A percentile compares a stretch with the other conserved stretches of the same genome.
Evolutionary conservation across 1,140 invertebrate genomes (phyloP).

Genomic region (Phymorhynchus buccinoides): DNA sequence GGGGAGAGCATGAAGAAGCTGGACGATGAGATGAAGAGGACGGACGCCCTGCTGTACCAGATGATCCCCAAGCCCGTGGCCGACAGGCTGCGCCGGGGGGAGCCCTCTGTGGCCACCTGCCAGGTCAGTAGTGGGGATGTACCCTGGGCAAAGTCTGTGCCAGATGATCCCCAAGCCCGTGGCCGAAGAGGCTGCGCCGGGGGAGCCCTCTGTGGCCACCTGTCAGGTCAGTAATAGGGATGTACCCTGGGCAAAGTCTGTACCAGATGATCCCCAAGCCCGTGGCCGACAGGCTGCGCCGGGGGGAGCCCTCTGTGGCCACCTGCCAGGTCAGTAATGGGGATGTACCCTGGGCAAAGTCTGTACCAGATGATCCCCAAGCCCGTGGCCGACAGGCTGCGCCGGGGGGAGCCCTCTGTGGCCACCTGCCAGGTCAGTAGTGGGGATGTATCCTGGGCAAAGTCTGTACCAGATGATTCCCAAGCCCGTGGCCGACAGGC

Average conservation of each 20-base stretch:
- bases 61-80: conserved; percentile 97
- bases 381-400: conserved; percentile 88
- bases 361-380: conserved; percentile 99
- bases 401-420: conserved; percentile 93
- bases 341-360: no score
- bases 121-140: conserved; percentile 80
- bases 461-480: conserved; percentile 99
- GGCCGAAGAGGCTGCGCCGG: conserved; percentile 95
- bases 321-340: conserved; percentile 87
- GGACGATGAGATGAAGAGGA: conserved; percentile 95
- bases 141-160: no score
- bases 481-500: conserved; percentile 90
- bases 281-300: conserved; percentile 91
- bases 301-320: conserved; percentile 93
- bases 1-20: conserved; percentile 96
- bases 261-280: conserved; percentile 98
- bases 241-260: conserved; percentile 93
- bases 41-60: conserved; percentile 95
- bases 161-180: conserved; percentile 62
- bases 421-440: conserved; percentile 91
- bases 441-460: no score
- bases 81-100: conserved; percentile 90
- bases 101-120: conserved; percentile 94
- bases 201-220: conserved; percentile 96
- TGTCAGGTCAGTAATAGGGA: conserved; percentile 95